Base-by-base conservation (phyloP, 2,797 vertebrate species). In the Nothura maculosa region DNA sequence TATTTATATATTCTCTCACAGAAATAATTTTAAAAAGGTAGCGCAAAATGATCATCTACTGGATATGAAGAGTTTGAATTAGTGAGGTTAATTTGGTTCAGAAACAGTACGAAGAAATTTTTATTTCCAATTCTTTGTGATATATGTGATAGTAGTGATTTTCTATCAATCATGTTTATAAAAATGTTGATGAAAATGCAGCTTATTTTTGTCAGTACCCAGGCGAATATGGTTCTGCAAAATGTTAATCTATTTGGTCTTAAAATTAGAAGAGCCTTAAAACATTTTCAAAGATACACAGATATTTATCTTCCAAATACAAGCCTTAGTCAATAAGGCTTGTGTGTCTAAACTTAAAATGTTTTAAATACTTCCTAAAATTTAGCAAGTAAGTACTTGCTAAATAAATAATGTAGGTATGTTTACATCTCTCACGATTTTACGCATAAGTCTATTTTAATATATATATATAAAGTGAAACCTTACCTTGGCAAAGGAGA, bases 1-100 rank as follows among this genome's bases (percentile, higher is more conserved):
- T 45, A 86, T 90, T 95, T 93, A 81, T 90, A 91, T 87, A 84
- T 89, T 92, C 43, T 63, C 58, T 74, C 8, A 77, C 75, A 90
- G 83, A 87, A 81, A 3, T 28, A 66, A 27, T 84, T 91, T 88
- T 88, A 72, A 36, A 81, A 93, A 85, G 48, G n/a, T 79, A 52
- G 47, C 70, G 50, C 25, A 77, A 91, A 91, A 50, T 93, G 62
- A 76, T 36, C 6, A 57, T 63, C 25, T 89, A 30, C 64, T 81
- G 38, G 27, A 61, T 60, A 69, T 36, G 18, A 87, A 75, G 7
- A 38, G 24, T 13, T 88, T 22, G 11, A 45, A 22, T 45, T 15
- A 58, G 9, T 34, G 43, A 63, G 32, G 20, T 86, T 28, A 13
- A 54, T 18, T 25, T 86, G 11, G 12, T 61, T 96, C 54, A 67